A percentile compares a stretch with the other conserved stretches of the same genome.
Conservation (phyloP, 2,113 vertebrate species). For the Calypte anna region DNA sequence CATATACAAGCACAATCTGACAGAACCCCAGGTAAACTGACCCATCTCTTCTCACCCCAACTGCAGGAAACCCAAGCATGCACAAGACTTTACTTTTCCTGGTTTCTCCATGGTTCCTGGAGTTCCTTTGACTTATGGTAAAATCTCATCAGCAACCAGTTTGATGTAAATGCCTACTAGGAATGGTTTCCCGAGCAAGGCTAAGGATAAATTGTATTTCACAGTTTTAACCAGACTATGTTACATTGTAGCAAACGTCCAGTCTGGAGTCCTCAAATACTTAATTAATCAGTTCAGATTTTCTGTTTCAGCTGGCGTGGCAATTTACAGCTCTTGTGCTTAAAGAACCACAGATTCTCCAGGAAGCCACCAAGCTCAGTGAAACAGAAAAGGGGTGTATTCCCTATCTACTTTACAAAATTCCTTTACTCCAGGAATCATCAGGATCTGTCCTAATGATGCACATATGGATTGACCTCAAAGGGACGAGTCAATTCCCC, state of each 20-base stretch:
- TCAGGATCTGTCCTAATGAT: not conserved
- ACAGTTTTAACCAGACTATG: not conserved
- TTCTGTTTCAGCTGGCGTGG: not conserved
- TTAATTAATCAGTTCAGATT: not conserved
- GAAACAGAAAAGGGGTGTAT: not conserved
- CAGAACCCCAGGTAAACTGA: not conserved
- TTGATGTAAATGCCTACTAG: not conserved
- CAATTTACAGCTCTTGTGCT: not conserved
- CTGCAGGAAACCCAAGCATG: not conserved
- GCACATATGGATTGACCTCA: rapidly evolving
- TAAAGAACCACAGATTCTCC: not conserved
- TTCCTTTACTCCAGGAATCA: too few species aligned
- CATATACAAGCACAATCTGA: not conserved
- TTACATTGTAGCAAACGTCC: not conserved
- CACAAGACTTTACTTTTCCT: not conserved
- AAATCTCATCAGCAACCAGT: not conserved
- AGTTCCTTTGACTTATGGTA: not conserved
- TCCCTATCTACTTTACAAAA: not conserved
- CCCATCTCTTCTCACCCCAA: not conserved
- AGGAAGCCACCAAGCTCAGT: not conserved
- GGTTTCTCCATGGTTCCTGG: not conserved
- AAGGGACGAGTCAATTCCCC: rapidly evolving
- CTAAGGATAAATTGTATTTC: not conserved
- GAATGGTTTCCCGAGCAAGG: not conserved
- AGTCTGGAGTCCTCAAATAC: not conserved